Evolutionary conservation across 2,888 invertebrate species (phyloP), one percentile per base, ranked within the genome.

Genomic region (Cheilosia grossa): DNA sequence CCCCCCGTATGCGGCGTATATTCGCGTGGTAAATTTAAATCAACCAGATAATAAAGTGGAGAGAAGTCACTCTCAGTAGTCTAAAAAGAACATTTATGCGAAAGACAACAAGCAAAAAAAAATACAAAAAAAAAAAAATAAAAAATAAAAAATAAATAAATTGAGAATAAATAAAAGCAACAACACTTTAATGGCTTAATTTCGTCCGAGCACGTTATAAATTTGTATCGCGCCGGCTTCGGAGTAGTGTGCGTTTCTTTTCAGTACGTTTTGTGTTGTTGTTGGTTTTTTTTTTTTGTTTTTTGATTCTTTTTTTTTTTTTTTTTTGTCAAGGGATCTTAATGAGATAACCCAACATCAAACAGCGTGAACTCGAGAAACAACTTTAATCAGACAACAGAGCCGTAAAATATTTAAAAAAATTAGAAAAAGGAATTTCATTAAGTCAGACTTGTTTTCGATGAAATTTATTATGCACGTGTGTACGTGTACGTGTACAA

Each of bases 151-250:
- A 21, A 40, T 49, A 44, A 37, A 53, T 10, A 24, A 77, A 77
- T 54, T 47, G 17, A 19, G 19, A 47, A 63, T 47, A 70, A 77
- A 77, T 54, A 54, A 63, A 67, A 82, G 63, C 69, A 61, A 83
- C 73, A 79, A 83, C 51, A 74, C 54, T 80, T 83, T 83, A 82
- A 83, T 83, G 83, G 74, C 83, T 83, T 83, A 83, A 83, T 83
- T 83, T 80, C 51, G 53, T 70, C 53, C 69, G 74, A 69, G 63
- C 79, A 74, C 78, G 56, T 74, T 73, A 79, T 82, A 79, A 82
- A 82, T 79, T 82, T 73, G 82, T 79, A 82, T 67, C 63, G 69
- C 61, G 49, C 73, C 72, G 63, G 53, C 63, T 67, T 24, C 47
- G 47, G 54, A 56, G 59, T 73, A 33, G 77, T 66, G 61, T 61